Conservation (phyloP, 1,140 invertebrate species). For the Diplogasteroides magnus region DNA sequence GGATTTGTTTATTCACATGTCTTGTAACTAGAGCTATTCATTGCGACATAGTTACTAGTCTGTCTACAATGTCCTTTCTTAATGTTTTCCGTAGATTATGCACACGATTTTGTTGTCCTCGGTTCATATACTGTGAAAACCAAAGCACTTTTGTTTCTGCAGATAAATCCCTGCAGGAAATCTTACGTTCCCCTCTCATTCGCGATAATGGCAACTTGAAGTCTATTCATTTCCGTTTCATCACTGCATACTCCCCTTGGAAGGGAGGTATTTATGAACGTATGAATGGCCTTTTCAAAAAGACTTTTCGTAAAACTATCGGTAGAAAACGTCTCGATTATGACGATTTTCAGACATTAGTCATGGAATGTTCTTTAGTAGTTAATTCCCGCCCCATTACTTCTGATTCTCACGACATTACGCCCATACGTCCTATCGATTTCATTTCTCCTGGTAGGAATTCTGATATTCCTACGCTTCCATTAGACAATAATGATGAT, state of each 20-base stretch:
- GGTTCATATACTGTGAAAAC: constrained; percentile 7
- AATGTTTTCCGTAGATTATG: constrained; percentile 11
- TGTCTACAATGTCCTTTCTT: constrained; percentile 9
- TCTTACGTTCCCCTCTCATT: background rate
- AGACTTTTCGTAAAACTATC: background rate
- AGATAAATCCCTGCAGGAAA: background rate
- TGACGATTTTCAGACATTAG: constrained; percentile 20
- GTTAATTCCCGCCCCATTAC: constrained; percentile 23
- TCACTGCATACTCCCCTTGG: no score
- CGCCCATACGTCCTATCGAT: background rate
- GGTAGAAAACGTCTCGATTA: constrained; percentile 6
- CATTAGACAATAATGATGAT: no score
- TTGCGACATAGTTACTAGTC: background rate
- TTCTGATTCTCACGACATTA: background rate
- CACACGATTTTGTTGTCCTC: constrained; percentile 2
- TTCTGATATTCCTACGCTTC: no score
- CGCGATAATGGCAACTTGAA: background rate
- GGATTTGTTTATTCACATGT: constrained; percentile 17
- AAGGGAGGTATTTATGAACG: constrained; percentile 22
- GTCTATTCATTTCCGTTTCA: no score
- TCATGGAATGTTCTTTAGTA: constrained; percentile 15
- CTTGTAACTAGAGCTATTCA: constrained; percentile 17
- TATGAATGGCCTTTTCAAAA: constrained; percentile 15
- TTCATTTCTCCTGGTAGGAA: no score
- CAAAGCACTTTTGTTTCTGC: constrained; percentile 3